These are phyloP conservation scores for Epinephelus moara DNA, from an alignment of 2,113 vertebrate genomes.

Conservation along the genomic window DNA sequence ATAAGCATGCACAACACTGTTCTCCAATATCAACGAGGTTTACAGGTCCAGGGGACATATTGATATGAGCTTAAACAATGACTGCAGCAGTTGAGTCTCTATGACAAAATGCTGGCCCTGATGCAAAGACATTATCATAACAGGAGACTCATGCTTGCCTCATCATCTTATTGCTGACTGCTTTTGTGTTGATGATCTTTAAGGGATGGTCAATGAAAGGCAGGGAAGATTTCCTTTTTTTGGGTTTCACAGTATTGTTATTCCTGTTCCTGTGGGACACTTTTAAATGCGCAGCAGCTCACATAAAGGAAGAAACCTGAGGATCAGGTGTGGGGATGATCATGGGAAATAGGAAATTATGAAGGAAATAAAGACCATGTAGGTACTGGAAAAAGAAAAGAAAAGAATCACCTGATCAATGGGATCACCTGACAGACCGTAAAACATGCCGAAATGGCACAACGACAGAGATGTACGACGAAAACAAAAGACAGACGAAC, in stretches of 20 bases:
- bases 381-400: neutral
- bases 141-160: neutral
- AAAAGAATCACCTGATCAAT: neutral
- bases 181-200: neutral
- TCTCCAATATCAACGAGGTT: conserved; percentile 15
- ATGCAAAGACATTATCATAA: neutral
- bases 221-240: neutral
- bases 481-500: conserved; percentile 21
- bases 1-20: conserved; percentile 4
- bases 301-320: neutral
- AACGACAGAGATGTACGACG: conserved; percentile 5
- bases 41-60: conserved; percentile 5
- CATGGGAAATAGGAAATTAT: neutral
- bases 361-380: neutral
- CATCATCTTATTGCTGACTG: neutral
- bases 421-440: neutral
- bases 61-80: conserved; percentile 31
- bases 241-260: neutral
- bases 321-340: neutral
- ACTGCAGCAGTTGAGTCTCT: conserved; percentile 8
- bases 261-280: neutral
- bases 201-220: neutral
- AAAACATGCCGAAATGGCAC: neutral
- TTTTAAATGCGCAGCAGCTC: neutral
- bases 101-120: neutral